Percentiles rank a stretch among this genome's conserved stretches.
These are phyloP conservation scores for Schlechtendalia chinensis DNA, from an alignment of 1,140 invertebrate genomes.

Conservation along the genomic window DNA sequence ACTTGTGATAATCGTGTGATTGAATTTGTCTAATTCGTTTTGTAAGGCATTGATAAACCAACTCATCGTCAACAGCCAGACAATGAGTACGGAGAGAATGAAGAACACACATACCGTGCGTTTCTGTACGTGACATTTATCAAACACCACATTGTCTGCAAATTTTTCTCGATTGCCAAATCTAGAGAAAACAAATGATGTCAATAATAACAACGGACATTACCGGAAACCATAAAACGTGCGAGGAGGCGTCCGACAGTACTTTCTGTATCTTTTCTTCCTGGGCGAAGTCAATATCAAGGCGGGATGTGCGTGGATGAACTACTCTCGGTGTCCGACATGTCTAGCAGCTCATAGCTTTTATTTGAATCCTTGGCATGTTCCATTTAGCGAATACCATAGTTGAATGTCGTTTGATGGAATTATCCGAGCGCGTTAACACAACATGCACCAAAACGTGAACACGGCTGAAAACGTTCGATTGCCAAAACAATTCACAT, in stretches of 20 bases:
- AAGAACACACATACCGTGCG: constrained; percentile 38
- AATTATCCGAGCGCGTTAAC: neutral
- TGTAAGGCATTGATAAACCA: constrained; percentile 40
- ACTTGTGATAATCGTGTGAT: constrained; percentile 38
- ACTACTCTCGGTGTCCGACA: constrained; percentile 35
- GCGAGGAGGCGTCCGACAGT: too few relatives aligned
- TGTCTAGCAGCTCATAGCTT: constrained; percentile 36
- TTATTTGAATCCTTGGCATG: constrained; percentile 13
- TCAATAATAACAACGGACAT: neutral
- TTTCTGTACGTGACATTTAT: constrained; percentile 24
- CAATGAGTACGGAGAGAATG: constrained; percentile 23
- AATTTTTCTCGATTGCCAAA: constrained; percentile 21
- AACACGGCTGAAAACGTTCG: neutral
- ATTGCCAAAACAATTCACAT: neutral
- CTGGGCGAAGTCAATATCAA: constrained; percentile 35
- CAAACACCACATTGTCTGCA: neutral
- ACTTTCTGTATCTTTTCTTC: constrained; percentile 41
- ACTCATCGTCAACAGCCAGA: constrained; percentile 43
- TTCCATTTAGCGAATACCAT: constrained; percentile 43
- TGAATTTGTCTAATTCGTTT: constrained; percentile 40
- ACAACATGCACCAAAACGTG: neutral
- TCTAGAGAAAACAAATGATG: neutral
- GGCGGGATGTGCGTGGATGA: constrained; percentile 22
- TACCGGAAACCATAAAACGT: neutral
- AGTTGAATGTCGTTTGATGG: neutral